These are phyloP conservation scores for Teleogryllus occipitalis DNA, from an alignment of 1,140 invertebrate species.

Conservation along the genomic window DNA sequence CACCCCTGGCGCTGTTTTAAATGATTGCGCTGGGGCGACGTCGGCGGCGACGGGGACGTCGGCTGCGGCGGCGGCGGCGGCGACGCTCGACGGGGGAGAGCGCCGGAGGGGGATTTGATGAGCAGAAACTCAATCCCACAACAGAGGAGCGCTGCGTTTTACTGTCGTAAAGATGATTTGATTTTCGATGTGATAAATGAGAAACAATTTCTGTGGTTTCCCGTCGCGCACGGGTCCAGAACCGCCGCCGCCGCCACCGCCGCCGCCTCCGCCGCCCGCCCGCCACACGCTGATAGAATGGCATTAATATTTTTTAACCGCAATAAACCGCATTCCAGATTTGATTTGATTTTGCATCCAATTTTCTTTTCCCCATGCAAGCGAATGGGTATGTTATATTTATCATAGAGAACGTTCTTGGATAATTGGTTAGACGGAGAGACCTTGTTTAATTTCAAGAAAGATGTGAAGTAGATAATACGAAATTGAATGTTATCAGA, in stretches of 20 bases:
- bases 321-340: constrained; percentile 4
- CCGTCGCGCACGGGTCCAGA: not conserved
- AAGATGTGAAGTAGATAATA: not conserved
- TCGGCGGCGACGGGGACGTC: not conserved
- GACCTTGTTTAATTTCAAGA: constrained; percentile 1
- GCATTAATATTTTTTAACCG: constrained; percentile 5
- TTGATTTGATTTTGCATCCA: constrained; percentile 1
- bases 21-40: not conserved
- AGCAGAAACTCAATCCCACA: not conserved
- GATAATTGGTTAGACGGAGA: constrained; percentile 1
- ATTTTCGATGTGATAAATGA: constrained; percentile 5
- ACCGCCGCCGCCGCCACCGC: not conserved
- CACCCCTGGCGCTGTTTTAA: no score
- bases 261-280: no score
- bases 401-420: constrained; percentile 1
- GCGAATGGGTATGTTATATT: constrained; percentile 4
- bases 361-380: constrained; percentile 4
- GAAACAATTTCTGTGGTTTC: constrained; percentile 4
- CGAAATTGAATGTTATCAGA: constrained; percentile 1
- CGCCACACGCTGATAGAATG: not conserved
- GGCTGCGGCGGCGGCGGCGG: no score
- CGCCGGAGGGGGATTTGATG: not conserved
- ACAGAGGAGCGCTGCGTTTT: not conserved
- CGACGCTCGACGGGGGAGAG: no score
- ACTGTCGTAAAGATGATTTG: constrained; percentile 4